Base-by-base conservation (phyloP, 1,140 invertebrate species). In the Pomacea maculata region DNA sequence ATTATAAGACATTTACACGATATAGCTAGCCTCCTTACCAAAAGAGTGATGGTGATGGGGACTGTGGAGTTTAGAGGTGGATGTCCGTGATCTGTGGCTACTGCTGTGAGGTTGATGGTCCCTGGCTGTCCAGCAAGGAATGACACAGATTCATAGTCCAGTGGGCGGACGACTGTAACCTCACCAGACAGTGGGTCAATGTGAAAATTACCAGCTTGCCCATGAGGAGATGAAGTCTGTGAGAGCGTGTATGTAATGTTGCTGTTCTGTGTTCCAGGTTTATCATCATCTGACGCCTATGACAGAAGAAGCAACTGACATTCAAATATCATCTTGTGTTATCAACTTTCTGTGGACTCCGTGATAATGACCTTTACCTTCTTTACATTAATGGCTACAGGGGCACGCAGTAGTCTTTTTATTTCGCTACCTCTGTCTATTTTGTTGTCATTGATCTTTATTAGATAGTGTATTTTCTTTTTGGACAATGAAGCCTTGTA, bases 311-410 rank as follows among this genome's bases (percentile, higher is more conserved):
- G 0, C 25, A 25, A 0, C 0, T 25, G 34, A 55, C 72, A 68
- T 45, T 52, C 15, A 65, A 29, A 75, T 19, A 75, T 77, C 73
- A 75, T 77, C 73, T 72, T 80, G 97, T 96, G 81, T 95, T 96
- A 12, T 68, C 21, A 68, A 8, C 19, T 68, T 68, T 21, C 25
- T 25, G 0, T 25, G 25, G 25, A 25, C 25, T 25, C 25, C 25
- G 25, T 25, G 25, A 0, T 25, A 25, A 25, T 25, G 25, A 25
- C 25, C 25, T 0, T 25, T 25, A 25, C 25, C 25, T 25, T 25
- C 25, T 25, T 25, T 25, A 25, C 25, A 25, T 25, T 25, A 25
- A 25, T 25, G 25, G 25, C 25, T 25, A 25, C 25, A 25, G 25
- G 25, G 0, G 25, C 25, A 25, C 0, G 25, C 25, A 25, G 25